A percentile compares a stretch with the other conserved stretches of the same genome.
These are phyloP conservation scores for Crotophaga sulcirostris DNA, from an alignment of 2,113 vertebrate species.

Conservation along the genomic window DNA sequence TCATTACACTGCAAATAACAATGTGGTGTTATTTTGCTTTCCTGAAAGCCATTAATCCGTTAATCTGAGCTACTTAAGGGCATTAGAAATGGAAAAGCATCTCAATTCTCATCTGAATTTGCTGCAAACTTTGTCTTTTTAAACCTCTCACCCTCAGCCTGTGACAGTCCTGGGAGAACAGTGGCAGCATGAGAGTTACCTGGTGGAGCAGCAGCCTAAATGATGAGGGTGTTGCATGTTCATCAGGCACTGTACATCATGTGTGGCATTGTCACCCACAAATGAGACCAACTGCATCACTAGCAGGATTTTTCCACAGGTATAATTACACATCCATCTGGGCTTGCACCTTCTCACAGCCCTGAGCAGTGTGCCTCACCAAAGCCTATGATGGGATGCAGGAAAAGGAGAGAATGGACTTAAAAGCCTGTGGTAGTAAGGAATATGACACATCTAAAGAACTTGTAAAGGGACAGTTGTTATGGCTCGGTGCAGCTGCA, in stretches of 20 bases:
- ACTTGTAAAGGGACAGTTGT: neutral
- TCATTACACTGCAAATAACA: neutral
- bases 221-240: accelerated
- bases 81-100: conserved; percentile 20
- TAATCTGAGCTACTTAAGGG: conserved; percentile 15
- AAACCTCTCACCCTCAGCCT: neutral
- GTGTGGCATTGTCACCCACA: accelerated
- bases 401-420: neutral
- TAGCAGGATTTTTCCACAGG: neutral
- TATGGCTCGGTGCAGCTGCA: neutral
- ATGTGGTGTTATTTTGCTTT: neutral
- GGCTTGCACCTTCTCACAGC: accelerated
- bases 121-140: neutral
- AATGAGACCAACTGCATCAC: neutral
- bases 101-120: neutral
- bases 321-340: accelerated
- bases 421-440: neutral
- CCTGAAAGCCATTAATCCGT: conserved; percentile 21
- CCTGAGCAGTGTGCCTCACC: neutral
- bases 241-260: accelerated
- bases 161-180: neutral
- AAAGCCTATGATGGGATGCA: neutral
- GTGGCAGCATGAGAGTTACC: accelerated
- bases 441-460: neutral
- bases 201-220: neutral